These are phyloP conservation scores for Limnephilus auricula DNA, from an alignment of 2,888 invertebrate species.

Conservation along the genomic window DNA sequence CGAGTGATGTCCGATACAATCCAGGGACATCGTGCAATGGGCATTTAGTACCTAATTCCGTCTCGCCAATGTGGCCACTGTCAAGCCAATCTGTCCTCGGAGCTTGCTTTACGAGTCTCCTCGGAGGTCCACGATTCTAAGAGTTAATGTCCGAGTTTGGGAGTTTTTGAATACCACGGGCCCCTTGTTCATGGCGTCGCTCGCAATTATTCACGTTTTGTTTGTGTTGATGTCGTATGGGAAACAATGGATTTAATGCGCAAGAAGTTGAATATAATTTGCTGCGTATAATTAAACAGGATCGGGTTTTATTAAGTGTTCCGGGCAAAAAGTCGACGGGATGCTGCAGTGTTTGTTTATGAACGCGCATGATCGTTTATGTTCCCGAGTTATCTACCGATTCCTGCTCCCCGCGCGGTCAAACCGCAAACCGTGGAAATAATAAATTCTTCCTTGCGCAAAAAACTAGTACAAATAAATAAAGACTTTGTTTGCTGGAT, in stretches of 20 bases:
- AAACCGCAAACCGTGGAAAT: background rate
- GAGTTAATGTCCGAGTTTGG: slow-evolving; percentile 5
- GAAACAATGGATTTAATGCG: slow-evolving; percentile 43
- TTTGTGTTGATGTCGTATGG: slow-evolving; percentile 19
- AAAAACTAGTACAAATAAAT: slow-evolving; percentile 2
- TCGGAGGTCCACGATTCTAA: background rate
- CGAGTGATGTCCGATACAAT: background rate
- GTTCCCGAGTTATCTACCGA: background rate
- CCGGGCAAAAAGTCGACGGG: slow-evolving; percentile 30
- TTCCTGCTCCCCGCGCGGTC: background rate
- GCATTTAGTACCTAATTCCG: background rate
- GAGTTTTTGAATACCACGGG: background rate
- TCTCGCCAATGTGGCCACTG: background rate
- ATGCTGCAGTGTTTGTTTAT: background rate
- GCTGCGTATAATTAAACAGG: slow-evolving; percentile 48
- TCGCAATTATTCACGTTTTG: slow-evolving; percentile 2
- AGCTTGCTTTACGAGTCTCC: background rate
- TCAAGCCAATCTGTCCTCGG: background rate
- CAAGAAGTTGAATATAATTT: slow-evolving; percentile 52
- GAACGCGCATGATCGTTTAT: slow-evolving; percentile 22
- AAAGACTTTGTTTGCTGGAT: background rate
- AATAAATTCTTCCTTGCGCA: background rate
- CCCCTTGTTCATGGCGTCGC: background rate
- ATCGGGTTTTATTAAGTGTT: slow-evolving; percentile 43
- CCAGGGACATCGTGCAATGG: background rate